phyloP scores from a whole-genome alignment of 2,888 invertebrate genomes.

The Himalopsyche kuldschensis region DNA sequence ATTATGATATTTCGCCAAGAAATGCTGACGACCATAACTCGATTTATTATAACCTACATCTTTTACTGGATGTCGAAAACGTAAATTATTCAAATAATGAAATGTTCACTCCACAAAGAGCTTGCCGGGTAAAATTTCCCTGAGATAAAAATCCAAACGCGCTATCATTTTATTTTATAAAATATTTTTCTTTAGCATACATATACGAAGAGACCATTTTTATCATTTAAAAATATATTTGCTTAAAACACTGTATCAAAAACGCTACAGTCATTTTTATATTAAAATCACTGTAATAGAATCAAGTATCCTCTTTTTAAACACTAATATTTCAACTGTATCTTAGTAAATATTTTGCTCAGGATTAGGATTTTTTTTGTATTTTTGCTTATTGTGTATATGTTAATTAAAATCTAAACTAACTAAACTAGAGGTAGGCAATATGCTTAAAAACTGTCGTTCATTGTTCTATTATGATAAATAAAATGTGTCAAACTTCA shows the following conservation, averaged over 20 bases:
- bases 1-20: neutral
- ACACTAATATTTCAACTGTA: too few relatives aligned
- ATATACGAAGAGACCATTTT: neutral
- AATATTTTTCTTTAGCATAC: neutral
- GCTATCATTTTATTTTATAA: neutral
- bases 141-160: neutral
- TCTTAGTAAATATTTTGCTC: too few relatives aligned
- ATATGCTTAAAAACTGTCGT: too few relatives aligned
- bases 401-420: too few relatives aligned
- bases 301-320: too few relatives aligned
- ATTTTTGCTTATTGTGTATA: too few relatives aligned
- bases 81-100: neutral
- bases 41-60: neutral
- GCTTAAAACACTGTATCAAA: neutral
- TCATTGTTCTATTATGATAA: too few relatives aligned
- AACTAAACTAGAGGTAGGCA: too few relatives aligned
- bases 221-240: neutral
- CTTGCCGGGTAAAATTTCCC: neutral
- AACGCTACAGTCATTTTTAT: too few relatives aligned
- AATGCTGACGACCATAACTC: neutral
- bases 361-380: too few relatives aligned
- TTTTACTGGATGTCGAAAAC: neutral
- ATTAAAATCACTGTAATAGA: too few relatives aligned
- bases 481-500: too few relatives aligned
- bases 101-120: neutral